phyloP scores from a whole-genome alignment of 2,888 invertebrate species.

The Rugalucina vietnamica region DNA sequence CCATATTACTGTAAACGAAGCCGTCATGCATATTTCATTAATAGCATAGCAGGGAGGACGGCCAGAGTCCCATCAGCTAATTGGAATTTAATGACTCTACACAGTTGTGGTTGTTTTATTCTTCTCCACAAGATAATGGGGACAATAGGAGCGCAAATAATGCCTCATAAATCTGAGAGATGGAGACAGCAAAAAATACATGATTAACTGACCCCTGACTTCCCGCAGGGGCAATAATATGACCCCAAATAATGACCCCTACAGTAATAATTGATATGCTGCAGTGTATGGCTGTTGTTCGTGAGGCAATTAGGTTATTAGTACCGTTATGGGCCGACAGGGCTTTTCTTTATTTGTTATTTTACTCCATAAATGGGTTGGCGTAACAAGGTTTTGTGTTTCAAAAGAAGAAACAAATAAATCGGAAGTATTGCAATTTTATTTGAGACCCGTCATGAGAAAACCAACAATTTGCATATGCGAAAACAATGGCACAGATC shows the following conservation, averaged over 20 bases:
- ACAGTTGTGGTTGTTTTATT: background rate
- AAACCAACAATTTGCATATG: no score
- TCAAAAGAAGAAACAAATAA: background rate
- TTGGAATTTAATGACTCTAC: slow-evolving; percentile 6
- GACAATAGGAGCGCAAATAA: background rate
- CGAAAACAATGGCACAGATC: no score
- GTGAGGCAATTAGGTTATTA: slow-evolving; percentile 9
- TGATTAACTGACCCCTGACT: slow-evolving; percentile 4
- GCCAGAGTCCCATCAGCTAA: background rate
- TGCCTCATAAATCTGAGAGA: slow-evolving; percentile 1
- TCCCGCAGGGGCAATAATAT: slow-evolving; percentile 4
- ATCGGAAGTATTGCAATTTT: no score
- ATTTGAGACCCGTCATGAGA: no score
- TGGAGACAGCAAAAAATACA: background rate
- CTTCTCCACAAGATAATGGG: background rate
- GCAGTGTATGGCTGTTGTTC: background rate
- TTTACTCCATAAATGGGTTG: background rate
- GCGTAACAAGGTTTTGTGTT: background rate
- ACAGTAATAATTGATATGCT: slow-evolving; percentile 4
- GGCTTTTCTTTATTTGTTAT: background rate
- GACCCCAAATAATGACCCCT: slow-evolving; percentile 12
- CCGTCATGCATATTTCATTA: slow-evolving; percentile 8
- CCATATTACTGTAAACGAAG: background rate
- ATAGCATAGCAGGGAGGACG: background rate
- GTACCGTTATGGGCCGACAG: background rate